Conservation (phyloP, 35 echinoderm and acorn worm species). For the Holothuria glaberrima region DNA sequence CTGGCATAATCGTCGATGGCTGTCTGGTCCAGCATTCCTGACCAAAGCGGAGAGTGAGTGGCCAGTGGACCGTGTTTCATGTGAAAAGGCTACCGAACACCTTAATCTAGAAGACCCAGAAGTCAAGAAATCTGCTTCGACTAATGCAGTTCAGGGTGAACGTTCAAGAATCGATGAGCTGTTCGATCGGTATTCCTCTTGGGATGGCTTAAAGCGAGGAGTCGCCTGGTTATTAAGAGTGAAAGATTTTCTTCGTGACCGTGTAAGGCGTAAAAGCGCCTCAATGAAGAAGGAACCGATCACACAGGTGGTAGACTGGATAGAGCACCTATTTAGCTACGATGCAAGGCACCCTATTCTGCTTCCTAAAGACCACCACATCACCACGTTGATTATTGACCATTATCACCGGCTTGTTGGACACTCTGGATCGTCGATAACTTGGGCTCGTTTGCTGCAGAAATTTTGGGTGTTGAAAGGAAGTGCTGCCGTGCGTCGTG, state of each 20-base stretch:
- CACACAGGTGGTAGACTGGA: slow-evolving; percentile 40
- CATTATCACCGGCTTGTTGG: slow-evolving; percentile 53
- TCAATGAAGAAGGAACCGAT: not conserved
- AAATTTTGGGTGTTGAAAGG: slow-evolving; percentile 35
- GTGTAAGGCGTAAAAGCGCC: not conserved
- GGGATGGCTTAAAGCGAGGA: slow-evolving; percentile 23
- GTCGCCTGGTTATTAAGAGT: slow-evolving; percentile 47
- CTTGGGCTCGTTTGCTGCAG: not conserved
- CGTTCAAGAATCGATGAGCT: not conserved
- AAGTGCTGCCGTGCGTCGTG: not conserved
- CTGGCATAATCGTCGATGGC: slow-evolving; percentile 27
- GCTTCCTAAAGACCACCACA: slow-evolving; percentile 47
- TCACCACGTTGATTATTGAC: slow-evolving; percentile 47
- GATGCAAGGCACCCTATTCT: slow-evolving; percentile 49
- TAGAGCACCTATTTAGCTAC: slow-evolving; percentile 24
- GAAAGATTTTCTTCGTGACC: slow-evolving; percentile 11
- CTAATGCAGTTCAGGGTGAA: not conserved
- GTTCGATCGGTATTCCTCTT: slow-evolving; percentile 34
- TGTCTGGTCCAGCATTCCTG: slow-evolving; percentile 63
- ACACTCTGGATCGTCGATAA: slow-evolving; percentile 28
- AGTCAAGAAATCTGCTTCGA: not conserved
- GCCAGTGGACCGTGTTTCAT: not conserved
- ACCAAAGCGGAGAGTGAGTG: slow-evolving; percentile 30
- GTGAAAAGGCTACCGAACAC: not conserved
- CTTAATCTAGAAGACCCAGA: not conserved